These are phyloP conservation scores for Acanthornis magna DNA, from an alignment of 2,797 vertebrate species.

Conservation along the genomic window DNA sequence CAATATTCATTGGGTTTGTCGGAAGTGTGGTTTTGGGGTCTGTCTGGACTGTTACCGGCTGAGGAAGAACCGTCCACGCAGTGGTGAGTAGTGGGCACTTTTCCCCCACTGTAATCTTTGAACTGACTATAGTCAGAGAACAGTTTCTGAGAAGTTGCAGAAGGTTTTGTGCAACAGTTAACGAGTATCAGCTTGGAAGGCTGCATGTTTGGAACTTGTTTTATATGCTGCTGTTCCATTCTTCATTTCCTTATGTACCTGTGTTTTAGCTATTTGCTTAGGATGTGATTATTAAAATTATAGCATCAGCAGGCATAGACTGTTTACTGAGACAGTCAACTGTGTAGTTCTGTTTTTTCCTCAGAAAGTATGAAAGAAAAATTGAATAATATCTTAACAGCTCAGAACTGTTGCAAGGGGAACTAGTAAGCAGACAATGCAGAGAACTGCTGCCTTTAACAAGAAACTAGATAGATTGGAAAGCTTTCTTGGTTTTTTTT, in stretches of 20 bases:
- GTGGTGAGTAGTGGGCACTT: slow-evolving; percentile 79
- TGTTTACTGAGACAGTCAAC: background rate
- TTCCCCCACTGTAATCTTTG: background rate
- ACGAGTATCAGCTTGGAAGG: background rate
- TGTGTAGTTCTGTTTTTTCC: background rate
- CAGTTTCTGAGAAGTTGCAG: background rate
- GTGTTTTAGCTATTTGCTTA: background rate
- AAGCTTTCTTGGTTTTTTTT: background rate
- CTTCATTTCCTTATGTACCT: background rate
- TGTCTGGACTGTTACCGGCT: slow-evolving; percentile 97
- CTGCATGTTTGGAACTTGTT: background rate
- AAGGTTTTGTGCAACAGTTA: background rate
- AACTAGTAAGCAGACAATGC: background rate
- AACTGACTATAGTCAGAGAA: background rate
- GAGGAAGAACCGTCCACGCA: slow-evolving; percentile 88
- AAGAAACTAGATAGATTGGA: background rate
- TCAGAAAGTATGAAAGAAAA: background rate
- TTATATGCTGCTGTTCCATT: background rate
- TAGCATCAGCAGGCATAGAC: background rate
- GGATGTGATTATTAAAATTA: background rate
- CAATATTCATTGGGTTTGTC: slow-evolving; percentile 99
- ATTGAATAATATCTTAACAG: background rate
- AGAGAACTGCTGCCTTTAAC: background rate
- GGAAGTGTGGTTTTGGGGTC: slow-evolving; percentile 98
- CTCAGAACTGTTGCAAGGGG: background rate